These are phyloP conservation scores for Drosophila silvestris DNA, from an alignment of 2,888 invertebrate genomes.

Conservation along the genomic window DNA sequence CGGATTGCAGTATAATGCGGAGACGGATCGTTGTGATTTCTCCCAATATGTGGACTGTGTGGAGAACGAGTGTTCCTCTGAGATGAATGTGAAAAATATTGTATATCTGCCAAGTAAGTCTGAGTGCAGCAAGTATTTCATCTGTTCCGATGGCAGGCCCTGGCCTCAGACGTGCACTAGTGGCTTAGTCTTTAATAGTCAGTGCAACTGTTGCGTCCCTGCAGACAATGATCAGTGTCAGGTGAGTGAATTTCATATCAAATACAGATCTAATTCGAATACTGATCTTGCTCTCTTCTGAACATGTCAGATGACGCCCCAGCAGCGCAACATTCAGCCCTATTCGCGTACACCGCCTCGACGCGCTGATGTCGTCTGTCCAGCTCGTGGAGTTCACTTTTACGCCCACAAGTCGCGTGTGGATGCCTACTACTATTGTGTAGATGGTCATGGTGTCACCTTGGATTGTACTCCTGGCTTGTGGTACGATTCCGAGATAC, in stretches of 20 bases:
- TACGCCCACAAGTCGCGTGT: conserved; percentile 64
- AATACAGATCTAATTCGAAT: neutral
- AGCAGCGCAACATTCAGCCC: conserved; percentile 72
- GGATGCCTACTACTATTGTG: conserved; percentile 80
- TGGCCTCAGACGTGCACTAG: conserved; percentile 65
- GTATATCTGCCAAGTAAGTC: conserved; percentile 72
- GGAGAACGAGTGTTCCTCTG: conserved; percentile 74
- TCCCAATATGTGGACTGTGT: conserved; percentile 82
- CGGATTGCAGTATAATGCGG: conserved; percentile 80
- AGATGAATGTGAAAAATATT: conserved; percentile 65
- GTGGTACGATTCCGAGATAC: conserved; percentile 66
- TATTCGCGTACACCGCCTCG: conserved; percentile 76
- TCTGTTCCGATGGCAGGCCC: conserved; percentile 80
- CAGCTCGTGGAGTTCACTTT: conserved; percentile 73
- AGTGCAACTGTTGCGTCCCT: conserved; percentile 73
- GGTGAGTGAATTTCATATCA: conserved; percentile 53
- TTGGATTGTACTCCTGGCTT: conserved; percentile 83
- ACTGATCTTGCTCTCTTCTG: neutral
- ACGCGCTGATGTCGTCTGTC: conserved; percentile 81
- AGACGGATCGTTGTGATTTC: conserved; percentile 82
- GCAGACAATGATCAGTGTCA: conserved; percentile 62
- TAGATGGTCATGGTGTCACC: conserved; percentile 80
- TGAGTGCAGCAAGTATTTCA: conserved; percentile 74
- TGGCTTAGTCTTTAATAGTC: conserved; percentile 71
- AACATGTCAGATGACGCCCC: conserved; percentile 55